Conservation (phyloP, 2,113 vertebrate species). For the Circaetus gallicus region DNA sequence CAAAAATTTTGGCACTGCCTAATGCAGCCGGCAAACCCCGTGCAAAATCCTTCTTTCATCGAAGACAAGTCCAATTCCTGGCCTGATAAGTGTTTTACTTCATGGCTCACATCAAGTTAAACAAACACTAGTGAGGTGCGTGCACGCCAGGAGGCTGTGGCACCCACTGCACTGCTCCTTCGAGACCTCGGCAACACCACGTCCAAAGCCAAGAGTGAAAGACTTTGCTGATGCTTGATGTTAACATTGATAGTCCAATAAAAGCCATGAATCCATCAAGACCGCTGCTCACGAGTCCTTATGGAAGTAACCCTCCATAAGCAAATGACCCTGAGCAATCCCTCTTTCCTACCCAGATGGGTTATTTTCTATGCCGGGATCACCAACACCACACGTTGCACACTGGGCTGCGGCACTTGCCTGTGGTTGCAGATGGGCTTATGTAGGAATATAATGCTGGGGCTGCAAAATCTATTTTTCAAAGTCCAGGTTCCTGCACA, state of each 20-base stretch:
- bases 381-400: accelerated
- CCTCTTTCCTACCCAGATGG: not conserved
- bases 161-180: not conserved
- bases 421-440: accelerated
- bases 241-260: not conserved
- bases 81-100: accelerated
- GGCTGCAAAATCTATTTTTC: not conserved
- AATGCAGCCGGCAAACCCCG: accelerated
- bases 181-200: accelerated
- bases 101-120: not conserved
- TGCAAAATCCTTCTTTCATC: not conserved
- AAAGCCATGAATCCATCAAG: not conserved
- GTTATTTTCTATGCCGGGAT: accelerated
- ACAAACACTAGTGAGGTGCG: accelerated
- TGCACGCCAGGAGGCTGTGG: accelerated
- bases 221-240: not conserved
- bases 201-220: accelerated
- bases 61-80: accelerated
- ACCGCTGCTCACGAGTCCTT: accelerated
- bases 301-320: not conserved
- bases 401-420: accelerated
- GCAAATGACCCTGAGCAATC: accelerated
- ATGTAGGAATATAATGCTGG: not conserved
- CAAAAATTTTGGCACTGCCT: not conserved
- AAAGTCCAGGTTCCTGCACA: not conserved